A percentile compares a stretch with the other conserved stretches of the same genome.
phyloP scores from a whole-genome alignment of 2,797 vertebrate species.

The Lemur catta region DNA sequence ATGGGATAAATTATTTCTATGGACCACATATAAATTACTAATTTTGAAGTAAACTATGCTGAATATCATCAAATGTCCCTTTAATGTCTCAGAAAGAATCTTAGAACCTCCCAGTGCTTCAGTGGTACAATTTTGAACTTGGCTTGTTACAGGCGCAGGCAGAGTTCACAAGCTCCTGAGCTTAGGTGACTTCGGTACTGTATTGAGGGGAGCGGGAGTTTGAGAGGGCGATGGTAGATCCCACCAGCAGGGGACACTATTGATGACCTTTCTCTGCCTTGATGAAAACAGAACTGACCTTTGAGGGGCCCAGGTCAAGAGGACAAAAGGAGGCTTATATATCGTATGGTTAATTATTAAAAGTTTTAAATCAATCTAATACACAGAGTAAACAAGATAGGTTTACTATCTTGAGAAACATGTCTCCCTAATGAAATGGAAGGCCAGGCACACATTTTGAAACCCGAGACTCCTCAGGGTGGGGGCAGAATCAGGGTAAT shows the following conservation, averaged over 20 bases:
- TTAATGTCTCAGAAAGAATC: neutral
- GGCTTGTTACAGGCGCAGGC: neutral
- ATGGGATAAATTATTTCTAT: neutral
- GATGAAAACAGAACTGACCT: slow-evolving; percentile 1
- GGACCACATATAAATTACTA: neutral
- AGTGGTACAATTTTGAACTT: neutral
- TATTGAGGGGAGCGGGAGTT: neutral
- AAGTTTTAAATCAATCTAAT: slow-evolving; percentile 32
- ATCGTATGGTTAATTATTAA: slow-evolving; percentile 7
- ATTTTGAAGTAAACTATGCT: slow-evolving; percentile 2
- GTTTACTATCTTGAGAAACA: neutral
- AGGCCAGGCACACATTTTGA: neutral
- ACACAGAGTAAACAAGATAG: neutral
- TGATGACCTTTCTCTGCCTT: slow-evolving; percentile 44
- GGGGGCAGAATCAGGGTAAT: neutral
- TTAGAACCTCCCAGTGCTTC: neutral
- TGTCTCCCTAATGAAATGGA: neutral
- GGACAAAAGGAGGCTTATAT: neutral
- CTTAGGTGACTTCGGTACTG: neutral
- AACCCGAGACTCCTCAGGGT: neutral
- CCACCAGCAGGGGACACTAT: slow-evolving; percentile 65
- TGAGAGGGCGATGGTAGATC: neutral
- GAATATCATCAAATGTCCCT: neutral
- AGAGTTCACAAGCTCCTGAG: neutral
- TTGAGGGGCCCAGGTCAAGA: neutral